phyloP scores from a whole-genome alignment of 2,888 invertebrate genomes.

The Tanytarsus gracilentus region DNA sequence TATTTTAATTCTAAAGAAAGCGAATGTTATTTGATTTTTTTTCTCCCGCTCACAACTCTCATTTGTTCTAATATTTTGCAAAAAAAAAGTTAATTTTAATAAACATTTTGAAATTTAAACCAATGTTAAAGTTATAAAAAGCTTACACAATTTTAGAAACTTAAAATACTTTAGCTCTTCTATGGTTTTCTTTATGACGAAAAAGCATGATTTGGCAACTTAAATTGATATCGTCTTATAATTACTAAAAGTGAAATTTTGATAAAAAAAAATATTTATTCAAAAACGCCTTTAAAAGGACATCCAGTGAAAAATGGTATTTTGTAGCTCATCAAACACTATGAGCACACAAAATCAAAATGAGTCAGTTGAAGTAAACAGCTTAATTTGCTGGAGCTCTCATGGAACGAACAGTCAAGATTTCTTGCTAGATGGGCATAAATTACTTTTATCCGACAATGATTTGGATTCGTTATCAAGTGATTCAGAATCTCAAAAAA shows the following conservation, averaged over 20 bases:
- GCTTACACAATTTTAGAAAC: too few species aligned
- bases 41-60: too few species aligned
- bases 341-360: conserved; percentile 46
- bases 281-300: background rate
- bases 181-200: too few species aligned
- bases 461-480: conserved; percentile 48
- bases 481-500: conserved; percentile 43
- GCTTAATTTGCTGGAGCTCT: conserved; percentile 63
- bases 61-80: too few species aligned
- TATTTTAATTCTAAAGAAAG: too few species aligned
- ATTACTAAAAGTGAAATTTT: background rate
- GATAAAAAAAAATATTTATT: background rate
- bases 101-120: too few species aligned
- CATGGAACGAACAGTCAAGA: conserved; percentile 44
- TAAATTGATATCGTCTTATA: too few species aligned
- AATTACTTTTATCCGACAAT: conserved; percentile 47
- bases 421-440: conserved; percentile 48
- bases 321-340: conserved; percentile 42
- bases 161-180: too few species aligned
- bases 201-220: too few species aligned
- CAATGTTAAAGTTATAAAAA: too few species aligned
- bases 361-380: conserved; percentile 56
- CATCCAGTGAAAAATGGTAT: conserved; percentile 56
- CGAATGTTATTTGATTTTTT: too few species aligned
- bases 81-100: too few species aligned